Percentiles rank a stretch among this genome's conserved stretches.
phyloP scores from a whole-genome alignment of 2,888 invertebrate species.

The Drosophila hawaiiensis region DNA sequence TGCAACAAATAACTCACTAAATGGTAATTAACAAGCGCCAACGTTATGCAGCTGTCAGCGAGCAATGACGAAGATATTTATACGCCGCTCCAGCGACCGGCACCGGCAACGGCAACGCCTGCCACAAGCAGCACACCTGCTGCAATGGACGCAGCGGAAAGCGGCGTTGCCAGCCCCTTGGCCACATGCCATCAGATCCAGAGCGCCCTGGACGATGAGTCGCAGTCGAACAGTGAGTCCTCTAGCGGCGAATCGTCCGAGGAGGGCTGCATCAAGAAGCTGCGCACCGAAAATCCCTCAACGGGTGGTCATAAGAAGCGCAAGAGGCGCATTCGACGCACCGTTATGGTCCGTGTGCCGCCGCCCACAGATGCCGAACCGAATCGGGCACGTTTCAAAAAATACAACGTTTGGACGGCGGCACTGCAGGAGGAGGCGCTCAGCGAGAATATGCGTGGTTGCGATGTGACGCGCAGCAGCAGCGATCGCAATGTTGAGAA shows the following conservation, averaged over 20 bases:
- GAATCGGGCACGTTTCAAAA: slow-evolving; percentile 86
- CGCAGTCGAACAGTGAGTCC: slow-evolving; percentile 75
- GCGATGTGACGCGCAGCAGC: slow-evolving; percentile 90
- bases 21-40: not conserved
- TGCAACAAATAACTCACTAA: not conserved
- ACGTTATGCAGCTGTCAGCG: slow-evolving; percentile 74
- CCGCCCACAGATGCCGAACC: slow-evolving; percentile 64
- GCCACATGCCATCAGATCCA: slow-evolving; percentile 71
- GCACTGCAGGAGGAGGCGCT: slow-evolving; percentile 92
- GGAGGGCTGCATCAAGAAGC: slow-evolving; percentile 79
- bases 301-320: slow-evolving; percentile 57
- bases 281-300: slow-evolving; percentile 57
- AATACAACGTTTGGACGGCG: slow-evolving; percentile 92
- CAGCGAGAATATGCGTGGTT: slow-evolving; percentile 91
- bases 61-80: slow-evolving; percentile 83
- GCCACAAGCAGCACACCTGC: slow-evolving; percentile 32
- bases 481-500: slow-evolving; percentile 90
- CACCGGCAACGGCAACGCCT: slow-evolving; percentile 28
- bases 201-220: slow-evolving; percentile 70
- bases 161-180: slow-evolving; percentile 52
- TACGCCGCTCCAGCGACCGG: slow-evolving; percentile 83
- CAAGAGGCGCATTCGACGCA: slow-evolving; percentile 77
- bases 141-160: slow-evolving; percentile 40
- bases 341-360: slow-evolving; percentile 80
- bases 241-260: slow-evolving; percentile 83